Base-by-base conservation (phyloP, 1,140 invertebrate genomes). In the Drosophila subpulchrella region DNA sequence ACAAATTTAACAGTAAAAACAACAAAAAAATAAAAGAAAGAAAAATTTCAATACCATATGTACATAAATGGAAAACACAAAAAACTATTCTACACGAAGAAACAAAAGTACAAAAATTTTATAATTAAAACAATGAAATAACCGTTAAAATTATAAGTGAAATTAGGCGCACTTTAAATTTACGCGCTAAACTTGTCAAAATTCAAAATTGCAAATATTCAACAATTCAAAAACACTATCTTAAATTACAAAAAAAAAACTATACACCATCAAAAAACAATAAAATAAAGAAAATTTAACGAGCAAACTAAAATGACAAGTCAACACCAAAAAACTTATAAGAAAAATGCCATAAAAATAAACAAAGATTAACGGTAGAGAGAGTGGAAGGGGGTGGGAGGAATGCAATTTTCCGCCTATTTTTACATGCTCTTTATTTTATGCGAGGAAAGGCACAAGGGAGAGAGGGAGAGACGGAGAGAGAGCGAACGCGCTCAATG, bases 391-490 rank as follows among this genome's bases (percentile, higher is more conserved):
- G 58, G 42, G 50, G 53, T 39, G 63, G 58, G 42, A 46, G 53
- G 47, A 81, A 74, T 74, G 77, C 68, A 85, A 70, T 81, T 85
- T 81, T 85, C 55, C 42, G 74, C 63, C 60, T 86, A 86, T 85
- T 81, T 81, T 81, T 81, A 85, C 57, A 58, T 53, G 34, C 41
- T 51, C 70, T 66, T 53, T 53, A 53, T 53, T 61, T 53, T 36
- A 53, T 53, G 50, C 55, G 30, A 59, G 8, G 32, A n/a, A 32
- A 24, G 47, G 42, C 15, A 12, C 30, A 30, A 27, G 8, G 41
- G 34, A 27, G 34, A 47, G 42, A 20, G 20, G 3, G 8, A 30
- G n/a, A 13, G 20, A n/a, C 30, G 12, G 12, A 6, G 7, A 51
- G 41, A 30, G 32, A 59, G 44, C 20, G 57, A 51, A 24, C 59